Base-by-base conservation (phyloP, 2,888 invertebrate species). In the Lottia scabra region DNA sequence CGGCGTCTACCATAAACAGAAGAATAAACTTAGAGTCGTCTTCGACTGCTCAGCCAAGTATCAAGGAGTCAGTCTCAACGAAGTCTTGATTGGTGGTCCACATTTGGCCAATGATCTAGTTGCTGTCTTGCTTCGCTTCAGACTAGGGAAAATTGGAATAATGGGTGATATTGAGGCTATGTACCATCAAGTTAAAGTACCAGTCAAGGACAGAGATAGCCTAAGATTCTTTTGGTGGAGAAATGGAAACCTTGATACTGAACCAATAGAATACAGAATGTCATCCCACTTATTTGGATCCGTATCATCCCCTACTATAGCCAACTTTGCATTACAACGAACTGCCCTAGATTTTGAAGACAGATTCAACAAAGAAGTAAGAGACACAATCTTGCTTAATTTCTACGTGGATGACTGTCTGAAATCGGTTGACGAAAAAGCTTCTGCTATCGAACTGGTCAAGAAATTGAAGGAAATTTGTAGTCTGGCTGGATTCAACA, bases 381-480 rank as follows among this genome's bases (percentile, higher is more conserved):
- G 44, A 15, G 63, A 74, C n/a, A 70, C 70, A 13, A 67, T 72
- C 8, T 19, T 56, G 5, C 23, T 69, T 4, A 68, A 75, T 69
- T 75, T 71, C 48, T 72, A 72, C 19, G 72, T 75, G 3, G 75
- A 75, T 72, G 75, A 75, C 43, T 63, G 75, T 13, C 30, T 75
- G 13, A 70, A 63, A 38, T 64, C 64, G 19, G 19, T 75, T 5
- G 23, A 38, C 3, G 43, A n/a, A 6, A 71, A 44, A 65, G 16
- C 38, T 10, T 48, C 63, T 45, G 63, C 65, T 12, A 68, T 62
- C 15, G 43, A 62, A 8, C 13, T 67, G 13, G 23, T 65, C 1
- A 13, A 63, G 16, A 30, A 65, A 12, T 48, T 71, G 26, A 30
- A 26, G 1, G 27, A 19, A 2, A 15, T 74, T 2, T 26, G 46